These are phyloP conservation scores for Nebria salina DNA, from an alignment of 2,888 invertebrate species.

Conservation along the genomic window DNA sequence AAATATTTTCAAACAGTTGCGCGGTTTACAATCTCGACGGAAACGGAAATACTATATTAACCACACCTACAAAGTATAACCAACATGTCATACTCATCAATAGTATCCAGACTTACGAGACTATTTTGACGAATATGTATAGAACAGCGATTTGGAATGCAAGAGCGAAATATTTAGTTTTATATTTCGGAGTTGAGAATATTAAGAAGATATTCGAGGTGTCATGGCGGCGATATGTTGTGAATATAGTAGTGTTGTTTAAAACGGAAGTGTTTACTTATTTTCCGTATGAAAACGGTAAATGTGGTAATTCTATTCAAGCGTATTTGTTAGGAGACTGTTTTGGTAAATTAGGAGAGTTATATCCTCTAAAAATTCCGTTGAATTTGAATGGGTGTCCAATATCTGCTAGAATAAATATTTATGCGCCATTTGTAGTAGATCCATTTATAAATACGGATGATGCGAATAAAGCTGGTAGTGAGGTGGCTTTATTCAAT, in stretches of 20 bases:
- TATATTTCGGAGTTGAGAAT: not conserved
- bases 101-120: not conserved
- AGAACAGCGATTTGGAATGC: constrained; percentile 11
- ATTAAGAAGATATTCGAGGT: not conserved
- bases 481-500: not conserved
- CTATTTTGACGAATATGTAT: not conserved
- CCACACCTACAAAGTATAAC: not conserved
- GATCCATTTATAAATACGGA: not conserved
- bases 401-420: not conserved
- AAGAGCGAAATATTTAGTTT: constrained; percentile 2
- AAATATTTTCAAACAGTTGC: no score
- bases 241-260: not conserved
- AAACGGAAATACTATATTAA: no score
- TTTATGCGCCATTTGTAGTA: not conserved
- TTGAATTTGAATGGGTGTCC: constrained; percentile 2
- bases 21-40: no score
- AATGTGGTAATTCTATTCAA: not conserved
- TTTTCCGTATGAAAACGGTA: constrained; percentile 8
- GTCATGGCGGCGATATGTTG: not conserved
- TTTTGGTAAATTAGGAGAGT: not conserved
- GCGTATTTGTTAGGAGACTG: not conserved
- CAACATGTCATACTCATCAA: not conserved
- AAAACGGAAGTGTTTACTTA: not conserved
- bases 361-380: not conserved
- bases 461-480: not conserved